Evolutionary conservation across 1,140 invertebrate genomes (phyloP), one percentile per base, ranked within the genome.

Genomic region (Pseudomyrmex pallidus): DNA sequence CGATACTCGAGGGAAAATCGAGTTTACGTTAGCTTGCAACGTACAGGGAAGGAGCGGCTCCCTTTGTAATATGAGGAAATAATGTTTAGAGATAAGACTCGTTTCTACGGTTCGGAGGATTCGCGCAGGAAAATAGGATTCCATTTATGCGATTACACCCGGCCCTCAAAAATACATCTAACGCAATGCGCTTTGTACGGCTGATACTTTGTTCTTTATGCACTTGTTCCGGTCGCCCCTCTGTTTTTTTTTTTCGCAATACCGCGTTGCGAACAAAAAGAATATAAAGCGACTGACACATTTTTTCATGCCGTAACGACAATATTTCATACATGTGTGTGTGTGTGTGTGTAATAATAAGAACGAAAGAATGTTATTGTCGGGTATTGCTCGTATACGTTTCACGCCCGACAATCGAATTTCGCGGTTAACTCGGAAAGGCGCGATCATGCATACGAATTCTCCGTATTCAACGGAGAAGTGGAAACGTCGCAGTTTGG

Each of bases 21-120:
- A 46, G 20, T 80, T 80, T 59, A 46, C 22, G 66, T 68, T 80
- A 80, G 52, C 52, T 56, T 59, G 4, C 54, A 59, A 72, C 15
- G 25, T 54, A 25, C 3, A 35, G 15, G 20, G 50, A n/a, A n/a
- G n/a, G n/a, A n/a, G n/a, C n/a, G 44, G 4, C 50, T 78, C 0
- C 15, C 54, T 80, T 80, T 72, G 67, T 72, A 61, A 80, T 50
- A 80, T 72, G 35, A 66, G 66, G 22, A 72, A 80, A 80, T 72
- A 80, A 59, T 44, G 15, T 80, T 70, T 70, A 48, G 56, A 72
- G 76, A 80, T 80, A 80, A 80, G 76, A 80, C 66, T 80, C 66
- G 76, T 80, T 72, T 72, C 46, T 17, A 59, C 20, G 76, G 46
- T 50, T 80, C 12, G 44, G 22, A 46, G n/a, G 12, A 72, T 78